phyloP scores from a whole-genome alignment of 2,888 invertebrate genomes.

The Chelonus formosanus region DNA sequence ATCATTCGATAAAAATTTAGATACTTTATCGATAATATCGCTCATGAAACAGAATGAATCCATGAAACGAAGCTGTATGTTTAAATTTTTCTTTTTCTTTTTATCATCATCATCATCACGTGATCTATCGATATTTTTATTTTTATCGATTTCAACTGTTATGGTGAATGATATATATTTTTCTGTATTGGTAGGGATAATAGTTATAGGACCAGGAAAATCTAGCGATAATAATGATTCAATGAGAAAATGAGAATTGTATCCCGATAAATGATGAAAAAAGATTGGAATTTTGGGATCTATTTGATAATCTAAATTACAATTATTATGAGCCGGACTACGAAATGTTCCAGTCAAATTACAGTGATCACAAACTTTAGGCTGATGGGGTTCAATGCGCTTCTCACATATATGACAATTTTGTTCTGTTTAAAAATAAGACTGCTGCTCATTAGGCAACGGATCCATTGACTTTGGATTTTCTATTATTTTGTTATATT shows the following conservation, averaged over 20 bases:
- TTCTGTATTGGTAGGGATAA: slow-evolving; percentile 43
- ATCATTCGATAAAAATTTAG: slow-evolving; percentile 38
- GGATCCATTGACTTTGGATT: slow-evolving; percentile 24
- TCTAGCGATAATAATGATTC: slow-evolving; percentile 36
- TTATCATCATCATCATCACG: not conserved
- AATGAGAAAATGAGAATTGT: slow-evolving; percentile 48
- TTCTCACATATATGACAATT: slow-evolving; percentile 6
- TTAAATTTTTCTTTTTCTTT: not conserved
- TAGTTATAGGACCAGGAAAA: slow-evolving; percentile 38
- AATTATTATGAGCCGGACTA: not conserved
- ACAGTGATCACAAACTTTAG: slow-evolving; percentile 5
- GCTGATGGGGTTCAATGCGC: not conserved
- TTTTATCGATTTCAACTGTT: not conserved
- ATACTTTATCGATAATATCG: slow-evolving; percentile 47
- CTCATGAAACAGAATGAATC: slow-evolving; percentile 53
- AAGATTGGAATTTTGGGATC: not conserved
- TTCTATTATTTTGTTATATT: slow-evolving; percentile 10
- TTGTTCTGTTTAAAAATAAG: slow-evolving; percentile 15
- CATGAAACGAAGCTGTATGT: slow-evolving; percentile 38
- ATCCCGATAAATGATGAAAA: slow-evolving; percentile 42
- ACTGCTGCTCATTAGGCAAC: slow-evolving; percentile 23
- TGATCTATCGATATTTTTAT: no score
- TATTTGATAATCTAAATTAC: slow-evolving; percentile 6
- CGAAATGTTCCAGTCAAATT: slow-evolving; percentile 32
- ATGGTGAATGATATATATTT: slow-evolving; percentile 51